Percentiles rank a stretch among this genome's conserved stretches.
phyloP scores from a whole-genome alignment of 2,888 invertebrate genomes.

The Leptinotarsa tumamoca region DNA sequence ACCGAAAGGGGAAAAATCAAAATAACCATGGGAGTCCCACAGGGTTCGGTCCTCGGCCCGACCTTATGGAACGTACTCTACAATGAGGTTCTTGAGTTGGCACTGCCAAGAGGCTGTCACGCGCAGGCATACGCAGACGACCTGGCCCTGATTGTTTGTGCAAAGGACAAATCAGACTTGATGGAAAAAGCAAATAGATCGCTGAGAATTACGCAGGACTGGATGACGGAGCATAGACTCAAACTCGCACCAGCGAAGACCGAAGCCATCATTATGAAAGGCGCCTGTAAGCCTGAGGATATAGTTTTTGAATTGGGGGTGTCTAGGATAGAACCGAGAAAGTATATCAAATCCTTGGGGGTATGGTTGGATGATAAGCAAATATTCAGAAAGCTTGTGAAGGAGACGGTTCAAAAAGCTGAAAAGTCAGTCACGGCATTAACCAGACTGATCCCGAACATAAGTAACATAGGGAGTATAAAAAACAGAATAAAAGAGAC shows the following conservation, averaged over 20 bases:
- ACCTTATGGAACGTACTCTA: constrained; percentile 24
- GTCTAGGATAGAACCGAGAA: neutral
- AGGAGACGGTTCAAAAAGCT: neutral
- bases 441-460: neutral
- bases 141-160: neutral
- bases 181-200: constrained; percentile 12
- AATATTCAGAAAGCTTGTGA: neutral
- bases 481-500: neutral
- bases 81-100: neutral
- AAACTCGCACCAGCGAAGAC: neutral
- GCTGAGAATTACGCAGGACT: neutral
- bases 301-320: constrained; percentile 4
- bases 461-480: neutral
- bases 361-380: neutral
- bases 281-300: neutral
- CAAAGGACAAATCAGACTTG: neutral
- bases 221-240: neutral
- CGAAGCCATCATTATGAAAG: neutral
- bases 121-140: neutral
- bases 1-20: neutral
- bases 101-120: neutral
- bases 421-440: neutral
- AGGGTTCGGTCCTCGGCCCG: constrained; percentile 25
- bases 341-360: neutral
- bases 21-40: constrained; percentile 25